These are phyloP conservation scores for Lithosia quadra DNA, from an alignment of 2,888 invertebrate genomes.

Conservation along the genomic window DNA sequence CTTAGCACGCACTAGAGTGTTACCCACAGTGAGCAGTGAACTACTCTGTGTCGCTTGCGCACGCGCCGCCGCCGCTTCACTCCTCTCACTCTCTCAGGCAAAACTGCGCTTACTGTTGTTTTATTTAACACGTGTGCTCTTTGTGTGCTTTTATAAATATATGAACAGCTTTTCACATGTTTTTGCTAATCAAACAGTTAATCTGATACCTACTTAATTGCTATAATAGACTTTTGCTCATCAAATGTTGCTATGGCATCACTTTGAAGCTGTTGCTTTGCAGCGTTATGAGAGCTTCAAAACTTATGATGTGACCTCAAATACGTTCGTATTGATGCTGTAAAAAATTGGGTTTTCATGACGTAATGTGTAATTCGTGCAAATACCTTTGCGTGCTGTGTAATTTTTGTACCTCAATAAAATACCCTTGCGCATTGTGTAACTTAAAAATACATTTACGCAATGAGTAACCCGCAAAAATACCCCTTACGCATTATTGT, in stretches of 20 bases:
- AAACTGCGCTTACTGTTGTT: slow-evolving; percentile 34
- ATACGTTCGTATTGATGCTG: neutral
- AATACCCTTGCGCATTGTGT: neutral
- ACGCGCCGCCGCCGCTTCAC: slow-evolving; percentile 79
- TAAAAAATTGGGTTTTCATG: too few relatives aligned
- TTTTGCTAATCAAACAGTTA: neutral
- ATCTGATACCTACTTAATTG: neutral
- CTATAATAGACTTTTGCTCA: neutral
- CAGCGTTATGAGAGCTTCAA: neutral
- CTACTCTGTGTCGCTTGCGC: slow-evolving; percentile 40
- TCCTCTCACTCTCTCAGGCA: slow-evolving; percentile 45
- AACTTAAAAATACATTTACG: too few relatives aligned
- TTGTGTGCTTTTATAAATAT: slow-evolving; percentile 28
- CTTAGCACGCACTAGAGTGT: neutral
- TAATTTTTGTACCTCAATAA: too few relatives aligned
- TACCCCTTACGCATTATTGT: neutral
- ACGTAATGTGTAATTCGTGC: too few relatives aligned
- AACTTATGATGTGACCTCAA: neutral
- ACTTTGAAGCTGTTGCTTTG: neutral
- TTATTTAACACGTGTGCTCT: slow-evolving; percentile 15
- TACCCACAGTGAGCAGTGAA: neutral
- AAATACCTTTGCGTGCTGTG: too few relatives aligned
- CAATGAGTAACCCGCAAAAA: too few relatives aligned
- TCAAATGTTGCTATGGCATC: slow-evolving; percentile 4
- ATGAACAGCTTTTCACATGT: slow-evolving; percentile 4